A percentile compares a stretch with the other conserved stretches of the same genome.
Evolutionary conservation across 1,140 invertebrate species (phyloP).

Genomic region (Bicyclus anynana): DNA sequence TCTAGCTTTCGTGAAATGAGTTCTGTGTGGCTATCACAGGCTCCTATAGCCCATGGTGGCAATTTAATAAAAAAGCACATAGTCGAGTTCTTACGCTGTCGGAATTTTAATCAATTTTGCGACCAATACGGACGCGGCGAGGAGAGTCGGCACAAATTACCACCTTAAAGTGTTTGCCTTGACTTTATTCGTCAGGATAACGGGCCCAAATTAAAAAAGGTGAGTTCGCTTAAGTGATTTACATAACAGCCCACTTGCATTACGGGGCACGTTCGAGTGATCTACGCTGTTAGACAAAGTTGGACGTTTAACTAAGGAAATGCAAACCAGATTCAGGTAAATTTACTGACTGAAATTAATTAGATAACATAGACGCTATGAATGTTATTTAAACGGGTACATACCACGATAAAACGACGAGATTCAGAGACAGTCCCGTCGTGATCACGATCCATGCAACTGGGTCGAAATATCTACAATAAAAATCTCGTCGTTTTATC

Average conservation of each 20-base stretch:
- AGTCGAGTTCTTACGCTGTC: slow-evolving; percentile 36
- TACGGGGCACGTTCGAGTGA: slow-evolving; percentile 31
- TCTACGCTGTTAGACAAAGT: not conserved
- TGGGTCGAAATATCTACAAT: too few species aligned
- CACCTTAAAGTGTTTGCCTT: slow-evolving; percentile 42
- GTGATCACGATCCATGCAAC: too few species aligned
- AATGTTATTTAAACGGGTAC: too few species aligned
- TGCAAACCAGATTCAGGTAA: not conserved
- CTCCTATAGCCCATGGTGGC: too few species aligned
- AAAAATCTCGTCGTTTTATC: too few species aligned
- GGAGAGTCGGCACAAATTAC: slow-evolving; percentile 50
- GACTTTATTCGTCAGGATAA: slow-evolving; percentile 50
- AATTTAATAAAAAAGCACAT: slow-evolving; percentile 9
- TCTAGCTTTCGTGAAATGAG: too few species aligned
- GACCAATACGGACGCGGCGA: slow-evolving; percentile 47
- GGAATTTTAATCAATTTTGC: slow-evolving; percentile 65
- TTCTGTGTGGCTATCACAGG: too few species aligned
- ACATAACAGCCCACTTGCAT: slow-evolving; percentile 38
- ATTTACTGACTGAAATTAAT: not conserved
- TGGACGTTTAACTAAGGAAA: too few species aligned
- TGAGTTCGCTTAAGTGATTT: slow-evolving; percentile 32
- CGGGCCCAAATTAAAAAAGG: slow-evolving; percentile 47
- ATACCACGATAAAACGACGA: too few species aligned
- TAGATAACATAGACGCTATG: too few species aligned
- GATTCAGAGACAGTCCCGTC: too few species aligned